A percentile compares a stretch with the other conserved stretches of the same genome.
phyloP scores from a whole-genome alignment of 2,797 vertebrate species.

The Rhinophrynus dorsalis region DNA sequence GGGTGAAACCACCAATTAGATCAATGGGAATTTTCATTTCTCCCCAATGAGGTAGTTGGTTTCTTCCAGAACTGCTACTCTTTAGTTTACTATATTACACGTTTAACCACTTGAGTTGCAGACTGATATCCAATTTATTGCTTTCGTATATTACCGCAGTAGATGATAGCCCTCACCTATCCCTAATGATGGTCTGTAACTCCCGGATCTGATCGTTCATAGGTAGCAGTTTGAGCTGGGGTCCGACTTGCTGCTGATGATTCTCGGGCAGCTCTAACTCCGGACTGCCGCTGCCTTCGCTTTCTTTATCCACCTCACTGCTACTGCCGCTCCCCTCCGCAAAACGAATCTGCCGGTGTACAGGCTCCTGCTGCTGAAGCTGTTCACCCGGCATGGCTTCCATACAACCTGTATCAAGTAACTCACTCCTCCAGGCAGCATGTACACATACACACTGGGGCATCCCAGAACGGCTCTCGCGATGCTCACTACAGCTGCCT shows the following conservation, averaged over 20 bases:
- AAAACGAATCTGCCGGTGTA: slow-evolving; percentile 24
- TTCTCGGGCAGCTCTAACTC: slow-evolving; percentile 43
- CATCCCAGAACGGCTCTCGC: too few species aligned
- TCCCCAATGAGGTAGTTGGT: too few species aligned
- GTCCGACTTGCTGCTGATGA: slow-evolving; percentile 60
- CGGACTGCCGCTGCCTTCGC: slow-evolving; percentile 44
- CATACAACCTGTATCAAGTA: slow-evolving; percentile 38
- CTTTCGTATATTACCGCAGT: too few species aligned
- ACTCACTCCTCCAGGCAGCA: background rate
- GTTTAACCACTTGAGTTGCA: too few species aligned
- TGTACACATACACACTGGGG: background rate
- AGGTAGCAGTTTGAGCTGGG: slow-evolving; percentile 84
- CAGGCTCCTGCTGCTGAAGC: slow-evolving; percentile 6
- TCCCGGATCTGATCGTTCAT: slow-evolving; percentile 92
- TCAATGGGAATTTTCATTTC: too few species aligned
- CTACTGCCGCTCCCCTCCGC: slow-evolving; percentile 45
- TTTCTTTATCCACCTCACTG: background rate
- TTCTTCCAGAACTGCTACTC: too few species aligned
- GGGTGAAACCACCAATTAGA: too few species aligned
- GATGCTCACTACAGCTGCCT: too few species aligned
- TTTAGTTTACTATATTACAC: too few species aligned
- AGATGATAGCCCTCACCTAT: slow-evolving; percentile 83
- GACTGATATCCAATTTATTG: too few species aligned
- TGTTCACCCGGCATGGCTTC: slow-evolving; percentile 50
- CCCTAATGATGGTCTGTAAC: slow-evolving; percentile 90